Evolutionary conservation across 2,888 invertebrate species (phyloP).

Genomic region (Caenorhabditis becei): DNA sequence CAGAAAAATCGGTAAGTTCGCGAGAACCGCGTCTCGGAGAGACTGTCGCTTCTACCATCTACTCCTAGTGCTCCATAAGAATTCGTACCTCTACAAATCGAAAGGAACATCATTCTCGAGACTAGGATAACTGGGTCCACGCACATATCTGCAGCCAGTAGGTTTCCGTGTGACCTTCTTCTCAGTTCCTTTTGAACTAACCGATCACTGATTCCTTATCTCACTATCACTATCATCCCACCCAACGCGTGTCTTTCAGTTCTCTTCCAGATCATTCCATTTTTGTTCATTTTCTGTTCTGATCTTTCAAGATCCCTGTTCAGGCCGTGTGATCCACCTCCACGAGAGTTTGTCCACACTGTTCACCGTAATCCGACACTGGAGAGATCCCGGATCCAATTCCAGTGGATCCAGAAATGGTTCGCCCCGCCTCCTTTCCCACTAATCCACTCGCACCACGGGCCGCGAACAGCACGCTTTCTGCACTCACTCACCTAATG

Average conservation of each 20-base stretch:
- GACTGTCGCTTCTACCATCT: conserved; percentile 40
- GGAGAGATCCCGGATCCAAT: conserved; percentile 31
- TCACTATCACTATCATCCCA: background rate
- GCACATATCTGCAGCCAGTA: conserved; percentile 32
- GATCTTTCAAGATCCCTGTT: background rate
- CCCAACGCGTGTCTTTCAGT: conserved; percentile 11
- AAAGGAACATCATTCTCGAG: conserved; percentile 52
- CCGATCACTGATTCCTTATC: background rate
- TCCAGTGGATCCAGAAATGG: conserved; percentile 27
- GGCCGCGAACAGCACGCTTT: conserved; percentile 31
- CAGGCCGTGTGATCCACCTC: conserved; percentile 40
- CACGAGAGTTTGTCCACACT: conserved; percentile 43
- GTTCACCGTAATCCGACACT: conserved; percentile 49
- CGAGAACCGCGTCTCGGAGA: background rate
- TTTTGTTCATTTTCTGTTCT: background rate
- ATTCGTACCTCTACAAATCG: conserved; percentile 54
- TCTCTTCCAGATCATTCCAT: background rate
- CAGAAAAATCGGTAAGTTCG: conserved; percentile 74
- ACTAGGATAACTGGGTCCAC: conserved; percentile 17
- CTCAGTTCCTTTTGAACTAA: conserved; percentile 8
- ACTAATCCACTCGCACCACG: conserved; percentile 8
- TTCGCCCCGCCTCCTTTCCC: conserved; percentile 11
- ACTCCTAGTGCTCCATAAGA: conserved; percentile 51
- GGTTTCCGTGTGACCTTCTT: conserved; percentile 48
- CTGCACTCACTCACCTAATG: too few species aligned